Percentiles rank a stretch among this genome's conserved stretches.
phyloP scores from a whole-genome alignment of 2,888 invertebrate genomes.

The Pristionchus japonicus region DNA sequence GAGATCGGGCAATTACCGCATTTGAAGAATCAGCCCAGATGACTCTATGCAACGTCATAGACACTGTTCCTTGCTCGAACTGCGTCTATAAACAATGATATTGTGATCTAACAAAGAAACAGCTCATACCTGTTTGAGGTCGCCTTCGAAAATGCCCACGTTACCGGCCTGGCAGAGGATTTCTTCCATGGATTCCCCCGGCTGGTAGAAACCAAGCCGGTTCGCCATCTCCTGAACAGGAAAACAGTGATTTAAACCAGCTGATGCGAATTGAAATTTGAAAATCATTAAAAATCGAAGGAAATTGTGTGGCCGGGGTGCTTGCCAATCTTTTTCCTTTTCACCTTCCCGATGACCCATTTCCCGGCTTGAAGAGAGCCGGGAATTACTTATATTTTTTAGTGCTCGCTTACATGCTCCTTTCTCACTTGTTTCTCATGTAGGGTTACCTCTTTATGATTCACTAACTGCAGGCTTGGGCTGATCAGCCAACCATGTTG shows the following conservation, averaged over 20 bases:
- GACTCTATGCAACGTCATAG: constrained; percentile 71
- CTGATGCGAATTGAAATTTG: not conserved
- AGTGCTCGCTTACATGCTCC: not conserved
- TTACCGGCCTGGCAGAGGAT: constrained; percentile 72
- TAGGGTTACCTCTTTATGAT: not conserved
- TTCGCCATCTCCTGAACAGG: constrained; percentile 57
- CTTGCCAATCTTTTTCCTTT: not conserved
- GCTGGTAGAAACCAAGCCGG: constrained; percentile 72
- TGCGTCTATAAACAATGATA: constrained; percentile 59
- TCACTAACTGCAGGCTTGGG: not conserved
- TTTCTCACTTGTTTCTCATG: not conserved
- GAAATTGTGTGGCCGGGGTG: not conserved
- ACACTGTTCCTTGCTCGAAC: constrained; percentile 73
- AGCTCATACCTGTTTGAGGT: constrained; percentile 68
- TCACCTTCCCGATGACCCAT: not conserved
- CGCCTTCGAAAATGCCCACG: constrained; percentile 74
- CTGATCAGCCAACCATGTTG: constrained; percentile 20
- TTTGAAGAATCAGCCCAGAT: constrained; percentile 75
- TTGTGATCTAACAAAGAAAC: not conserved
- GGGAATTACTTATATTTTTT: not conserved
- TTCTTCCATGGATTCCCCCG: constrained; percentile 73
- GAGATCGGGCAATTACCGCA: constrained; percentile 56
- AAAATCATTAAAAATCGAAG: constrained; percentile 25
- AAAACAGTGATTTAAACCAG: not conserved
- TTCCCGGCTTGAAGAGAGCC: not conserved